phyloP scores from a whole-genome alignment of 1,140 invertebrate genomes.

The Drusus annulatus region DNA sequence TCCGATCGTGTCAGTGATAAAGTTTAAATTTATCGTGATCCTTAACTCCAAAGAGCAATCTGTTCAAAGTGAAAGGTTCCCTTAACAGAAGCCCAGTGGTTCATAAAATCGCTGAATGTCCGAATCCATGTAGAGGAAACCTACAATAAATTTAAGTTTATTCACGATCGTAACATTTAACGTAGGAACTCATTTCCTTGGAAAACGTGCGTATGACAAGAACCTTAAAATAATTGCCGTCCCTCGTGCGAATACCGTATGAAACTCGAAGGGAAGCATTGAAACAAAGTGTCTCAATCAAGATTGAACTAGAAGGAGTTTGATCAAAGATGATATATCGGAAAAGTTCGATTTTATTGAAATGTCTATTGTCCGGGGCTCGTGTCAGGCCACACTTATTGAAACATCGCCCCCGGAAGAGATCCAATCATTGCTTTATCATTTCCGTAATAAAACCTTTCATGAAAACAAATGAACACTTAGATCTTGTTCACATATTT shows the following conservation, averaged over 20 bases:
- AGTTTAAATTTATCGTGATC: no score
- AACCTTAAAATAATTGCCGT: conserved; percentile 19
- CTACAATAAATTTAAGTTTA: conserved; percentile 50
- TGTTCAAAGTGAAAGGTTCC: no score
- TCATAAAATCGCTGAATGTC: conserved; percentile 27
- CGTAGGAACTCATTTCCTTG: conserved; percentile 24
- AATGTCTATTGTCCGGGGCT: no score
- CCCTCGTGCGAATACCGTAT: background rate
- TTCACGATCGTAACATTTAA: conserved; percentile 49
- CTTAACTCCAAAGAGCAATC: no score
- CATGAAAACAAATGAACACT: no score
- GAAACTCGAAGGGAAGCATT: background rate
- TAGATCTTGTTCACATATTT: no score
- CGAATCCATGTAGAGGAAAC: conserved; percentile 16
- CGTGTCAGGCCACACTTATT: no score
- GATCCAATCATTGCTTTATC: no score
- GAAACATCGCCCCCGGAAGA: no score
- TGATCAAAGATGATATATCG: background rate
- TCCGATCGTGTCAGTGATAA: no score
- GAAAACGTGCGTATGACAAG: conserved; percentile 49
- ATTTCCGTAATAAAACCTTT: no score
- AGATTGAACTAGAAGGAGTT: background rate
- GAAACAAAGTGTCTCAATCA: conserved; percentile 26
- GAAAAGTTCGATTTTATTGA: no score
- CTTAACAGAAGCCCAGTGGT: conserved; percentile 4